Evolutionary conservation across 2,113 vertebrate genomes (phyloP), one percentile per base, ranked within the genome.

Genomic region (Trematomus loennbergii): DNA sequence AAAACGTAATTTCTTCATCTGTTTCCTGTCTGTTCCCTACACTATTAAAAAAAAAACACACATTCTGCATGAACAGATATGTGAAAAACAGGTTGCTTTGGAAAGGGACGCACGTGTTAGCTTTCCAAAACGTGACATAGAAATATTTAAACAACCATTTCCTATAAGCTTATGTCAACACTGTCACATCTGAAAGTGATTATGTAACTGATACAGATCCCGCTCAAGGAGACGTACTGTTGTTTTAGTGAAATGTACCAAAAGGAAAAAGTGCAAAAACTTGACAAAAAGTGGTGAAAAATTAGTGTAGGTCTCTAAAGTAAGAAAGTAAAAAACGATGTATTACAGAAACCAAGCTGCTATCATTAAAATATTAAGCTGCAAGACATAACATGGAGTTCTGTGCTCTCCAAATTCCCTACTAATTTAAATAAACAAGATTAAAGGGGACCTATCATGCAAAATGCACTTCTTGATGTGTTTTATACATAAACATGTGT

Each of bases 1-100:
- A 3, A 62, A 60, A 63, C 55, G 25, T 60, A 15, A 40, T n/a
- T 46, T 40, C 49, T 74, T 72, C 53, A 50, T 65, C 77, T 43
- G 20, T 60, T 80, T 79, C 71, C 67, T 36, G 4, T 69, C 69
- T 29, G 16, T 46, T 78, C 75, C 76, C 73, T 22, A 13, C 36
- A 40, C 36, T 40, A 29, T 29, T 29, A 29, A 3, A 3, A 29
- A 25, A 25, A n/a, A 29, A 29, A 29, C 3, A 62, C 25, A 20
- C 18, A 20, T 13, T 33, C 45, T 60, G 45, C 33, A 13, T 25
- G 15, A 59, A 59, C 40, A 16, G 8, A 25, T 52, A 48, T 20
- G 5, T 46, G 49, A 53, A 53, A 36, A n/a, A 61, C 59, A 36
- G 29, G 29, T 29, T 3, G 29, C 25, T 29, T 7, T 29, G 43